Evolutionary conservation across 2,888 invertebrate genomes (phyloP), one percentile per base, ranked within the genome.

Genomic region (Lobophora halterata): DNA sequence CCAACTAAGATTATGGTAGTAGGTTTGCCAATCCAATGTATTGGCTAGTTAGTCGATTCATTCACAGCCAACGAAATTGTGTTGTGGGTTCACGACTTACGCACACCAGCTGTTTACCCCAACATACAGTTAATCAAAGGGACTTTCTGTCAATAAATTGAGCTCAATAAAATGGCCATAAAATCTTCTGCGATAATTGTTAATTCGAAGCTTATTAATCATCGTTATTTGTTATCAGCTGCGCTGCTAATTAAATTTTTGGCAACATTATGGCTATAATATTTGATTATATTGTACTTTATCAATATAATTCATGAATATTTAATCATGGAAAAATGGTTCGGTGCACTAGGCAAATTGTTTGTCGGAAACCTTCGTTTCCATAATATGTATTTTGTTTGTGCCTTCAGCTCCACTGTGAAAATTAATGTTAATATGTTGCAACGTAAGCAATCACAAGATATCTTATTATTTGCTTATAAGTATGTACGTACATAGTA

Each of bases 201-300:
- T 32, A 23, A 30, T 41, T 28, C 25, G 8, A 5, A 17, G 32
- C 24, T 35, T 40, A n/a, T n/a, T n/a, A 36, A 36, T 39, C 19
- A 39, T 29, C 24, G 30, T 27, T 21, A 18, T 17, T 19, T 28
- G 18, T 16, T 23, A 28, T 16, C 21, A 33, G 16, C 23, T 26
- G 8, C 20, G 27, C 24, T 31, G 24, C 20, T 32, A 38, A 32
- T 34, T 34, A 27, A 31, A 44, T 48, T 38, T 40, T 27, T 37
- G 26, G 8, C 18, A 26, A 39, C 30, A 25, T 19, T 18, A 44
- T 38, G 36, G 23, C 31, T 16, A 20, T 23, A 26, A 35, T 28
- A 26, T 38, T 44, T 38, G 24, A 44, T 37, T 43, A 29, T 31
- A 37, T 32, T 32, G 42, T 33, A 8, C 18, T 31, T 24, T 12